These are phyloP conservation scores for Miopithecus talapoin DNA, from an alignment of 2,797 vertebrate genomes.

Conservation along the genomic window DNA sequence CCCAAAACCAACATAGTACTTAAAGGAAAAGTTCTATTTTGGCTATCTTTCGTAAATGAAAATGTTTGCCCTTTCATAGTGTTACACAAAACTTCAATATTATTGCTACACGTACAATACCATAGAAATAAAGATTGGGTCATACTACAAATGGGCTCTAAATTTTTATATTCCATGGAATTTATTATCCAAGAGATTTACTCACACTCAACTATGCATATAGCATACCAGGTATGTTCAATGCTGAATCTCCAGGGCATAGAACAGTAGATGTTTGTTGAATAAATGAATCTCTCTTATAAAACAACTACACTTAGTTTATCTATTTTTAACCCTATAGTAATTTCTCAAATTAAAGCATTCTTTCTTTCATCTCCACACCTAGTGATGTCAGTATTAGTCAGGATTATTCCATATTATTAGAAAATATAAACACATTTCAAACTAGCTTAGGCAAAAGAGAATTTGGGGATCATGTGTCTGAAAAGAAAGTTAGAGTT, in stretches of 20 bases:
- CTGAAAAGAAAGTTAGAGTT: background rate
- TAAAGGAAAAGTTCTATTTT: background rate
- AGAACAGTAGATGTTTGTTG: background rate
- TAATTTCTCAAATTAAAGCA: background rate
- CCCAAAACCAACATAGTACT: background rate
- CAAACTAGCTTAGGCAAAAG: background rate
- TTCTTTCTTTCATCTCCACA: background rate
- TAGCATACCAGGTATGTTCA: background rate
- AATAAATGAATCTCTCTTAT: background rate
- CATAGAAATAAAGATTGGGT: background rate
- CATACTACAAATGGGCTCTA: background rate
- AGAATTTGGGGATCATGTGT: background rate
- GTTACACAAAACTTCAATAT: background rate
- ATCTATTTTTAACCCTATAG: background rate
- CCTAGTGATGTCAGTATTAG: background rate
- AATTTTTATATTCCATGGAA: background rate
- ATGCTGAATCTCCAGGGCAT: background rate
- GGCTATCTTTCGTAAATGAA: background rate
- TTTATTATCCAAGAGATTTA: constrained; percentile 13
- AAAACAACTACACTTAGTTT: background rate
- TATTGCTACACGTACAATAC: background rate
- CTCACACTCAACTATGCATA: background rate
- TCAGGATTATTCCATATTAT: background rate
- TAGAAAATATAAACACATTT: background rate
- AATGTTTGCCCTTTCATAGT: background rate